These are phyloP conservation scores for Loripinus fragilis DNA, from an alignment of 2,888 invertebrate species.

Conservation along the genomic window DNA sequence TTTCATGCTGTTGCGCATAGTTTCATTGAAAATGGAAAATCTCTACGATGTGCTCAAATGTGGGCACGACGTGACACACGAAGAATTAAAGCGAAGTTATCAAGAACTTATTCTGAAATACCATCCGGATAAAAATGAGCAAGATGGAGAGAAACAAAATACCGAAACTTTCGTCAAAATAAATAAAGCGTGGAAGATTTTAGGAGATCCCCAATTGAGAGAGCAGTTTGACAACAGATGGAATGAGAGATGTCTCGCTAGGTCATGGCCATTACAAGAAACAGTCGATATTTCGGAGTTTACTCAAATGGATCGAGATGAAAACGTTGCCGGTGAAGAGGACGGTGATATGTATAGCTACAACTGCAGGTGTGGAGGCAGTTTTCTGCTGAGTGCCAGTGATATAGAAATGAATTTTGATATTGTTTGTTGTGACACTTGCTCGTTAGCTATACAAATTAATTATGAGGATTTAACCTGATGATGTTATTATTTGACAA, in stretches of 20 bases:
- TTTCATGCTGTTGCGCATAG: too few relatives aligned
- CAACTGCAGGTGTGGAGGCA: constrained; percentile 77
- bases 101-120: constrained; percentile 62
- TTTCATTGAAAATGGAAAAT: constrained; percentile 73
- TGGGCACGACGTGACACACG: constrained; percentile 48
- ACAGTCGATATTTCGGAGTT: constrained; percentile 73
- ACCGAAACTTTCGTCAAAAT: constrained; percentile 66
- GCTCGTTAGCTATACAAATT: constrained; percentile 74
- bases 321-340: background rate
- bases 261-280: constrained; percentile 78
- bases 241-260: constrained; percentile 71
- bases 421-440: constrained; percentile 77
- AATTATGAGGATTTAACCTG: constrained; percentile 50
- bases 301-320: constrained; percentile 31
- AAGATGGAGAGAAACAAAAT: background rate
- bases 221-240: constrained; percentile 74
- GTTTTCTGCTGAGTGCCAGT: constrained; percentile 61
- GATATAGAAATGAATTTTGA: constrained; percentile 73
- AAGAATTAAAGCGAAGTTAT: constrained; percentile 65
- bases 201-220: constrained; percentile 67
- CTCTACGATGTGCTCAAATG: constrained; percentile 65
- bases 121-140: constrained; percentile 70
- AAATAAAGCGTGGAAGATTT: constrained; percentile 76
- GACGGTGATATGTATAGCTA: constrained; percentile 43
- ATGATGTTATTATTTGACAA: background rate